Conservation (phyloP, 2,797 vertebrate species). For the Luscinia megarhynchos region DNA sequence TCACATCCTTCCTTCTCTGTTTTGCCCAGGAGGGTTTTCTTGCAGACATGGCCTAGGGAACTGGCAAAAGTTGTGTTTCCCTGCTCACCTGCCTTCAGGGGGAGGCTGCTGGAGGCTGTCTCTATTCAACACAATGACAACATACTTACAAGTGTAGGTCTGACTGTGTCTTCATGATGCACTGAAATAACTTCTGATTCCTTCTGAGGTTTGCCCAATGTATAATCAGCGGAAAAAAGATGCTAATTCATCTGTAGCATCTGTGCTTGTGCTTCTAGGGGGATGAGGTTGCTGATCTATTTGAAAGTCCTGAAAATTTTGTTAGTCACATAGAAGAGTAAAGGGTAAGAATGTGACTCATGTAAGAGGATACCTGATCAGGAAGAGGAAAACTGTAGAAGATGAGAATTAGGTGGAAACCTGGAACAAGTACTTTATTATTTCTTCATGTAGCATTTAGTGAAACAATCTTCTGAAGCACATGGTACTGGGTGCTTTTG, state of each 20-base stretch:
- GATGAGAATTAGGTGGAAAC: not conserved
- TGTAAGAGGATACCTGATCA: not conserved
- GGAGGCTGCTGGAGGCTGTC: not conserved
- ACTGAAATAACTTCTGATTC: not conserved
- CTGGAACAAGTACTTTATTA: not conserved
- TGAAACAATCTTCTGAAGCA: not conserved
- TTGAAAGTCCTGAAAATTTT: not conserved
- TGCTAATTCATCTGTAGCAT: not conserved
- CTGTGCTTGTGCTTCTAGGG: not conserved
- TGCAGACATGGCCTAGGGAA: not conserved
- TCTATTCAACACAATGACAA: not conserved
- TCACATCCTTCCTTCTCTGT: not conserved
- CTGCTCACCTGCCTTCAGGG: accelerated
- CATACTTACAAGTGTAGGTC: not conserved
- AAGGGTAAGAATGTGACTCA: not conserved
- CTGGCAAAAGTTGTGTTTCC: not conserved
- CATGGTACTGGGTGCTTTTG: not conserved
- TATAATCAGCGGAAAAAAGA: not conserved
- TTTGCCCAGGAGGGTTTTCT: not conserved
- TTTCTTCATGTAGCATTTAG: not conserved
- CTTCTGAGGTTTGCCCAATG: not conserved
- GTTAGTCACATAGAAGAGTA: not conserved
- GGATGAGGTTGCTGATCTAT: not conserved
- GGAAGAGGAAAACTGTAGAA: not conserved
- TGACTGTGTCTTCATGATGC: not conserved